A percentile compares a stretch with the other conserved stretches of the same genome.
Evolutionary conservation across 2,113 vertebrate species (phyloP).

Genomic region (Mesembrinibis cayennensis): DNA sequence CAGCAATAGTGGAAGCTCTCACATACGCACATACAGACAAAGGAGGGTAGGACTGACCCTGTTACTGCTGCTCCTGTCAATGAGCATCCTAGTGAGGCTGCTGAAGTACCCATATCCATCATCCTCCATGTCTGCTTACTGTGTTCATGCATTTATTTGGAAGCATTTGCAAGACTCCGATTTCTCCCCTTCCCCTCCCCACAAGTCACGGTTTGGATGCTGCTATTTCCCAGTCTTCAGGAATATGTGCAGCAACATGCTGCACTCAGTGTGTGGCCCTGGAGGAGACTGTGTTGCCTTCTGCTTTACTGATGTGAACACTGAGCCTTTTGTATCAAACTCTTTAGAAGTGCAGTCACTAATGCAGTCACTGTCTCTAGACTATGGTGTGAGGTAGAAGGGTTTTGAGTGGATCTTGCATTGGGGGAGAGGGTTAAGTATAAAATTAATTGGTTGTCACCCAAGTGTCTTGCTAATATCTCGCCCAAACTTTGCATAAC

Average conservation of each 20-base stretch:
- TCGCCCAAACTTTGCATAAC: neutral
- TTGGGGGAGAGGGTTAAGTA: neutral
- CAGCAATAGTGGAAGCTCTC: neutral
- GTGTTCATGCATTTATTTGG: neutral
- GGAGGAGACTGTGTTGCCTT: neutral
- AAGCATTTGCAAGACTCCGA: neutral
- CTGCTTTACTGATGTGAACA: neutral
- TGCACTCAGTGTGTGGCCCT: neutral
- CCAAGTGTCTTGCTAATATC: neutral
- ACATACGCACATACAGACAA: fast-evolving
- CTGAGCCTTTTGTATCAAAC: neutral
- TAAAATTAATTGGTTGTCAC: neutral
- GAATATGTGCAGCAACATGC: neutral
- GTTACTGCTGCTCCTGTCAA: neutral
- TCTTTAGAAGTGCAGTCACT: neutral
- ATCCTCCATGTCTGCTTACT: neutral
- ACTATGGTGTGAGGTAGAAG: neutral
- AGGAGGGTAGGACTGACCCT: neutral
- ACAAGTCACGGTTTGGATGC: neutral
- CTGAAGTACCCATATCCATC: neutral
- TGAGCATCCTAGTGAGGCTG: neutral
- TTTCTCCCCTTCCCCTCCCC: neutral
- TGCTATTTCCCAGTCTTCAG: neutral
- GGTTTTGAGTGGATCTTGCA: neutral
- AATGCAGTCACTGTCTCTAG: neutral